Evolutionary conservation across 1,140 invertebrate species (phyloP).

Genomic region (Drosophila navojoa): DNA sequence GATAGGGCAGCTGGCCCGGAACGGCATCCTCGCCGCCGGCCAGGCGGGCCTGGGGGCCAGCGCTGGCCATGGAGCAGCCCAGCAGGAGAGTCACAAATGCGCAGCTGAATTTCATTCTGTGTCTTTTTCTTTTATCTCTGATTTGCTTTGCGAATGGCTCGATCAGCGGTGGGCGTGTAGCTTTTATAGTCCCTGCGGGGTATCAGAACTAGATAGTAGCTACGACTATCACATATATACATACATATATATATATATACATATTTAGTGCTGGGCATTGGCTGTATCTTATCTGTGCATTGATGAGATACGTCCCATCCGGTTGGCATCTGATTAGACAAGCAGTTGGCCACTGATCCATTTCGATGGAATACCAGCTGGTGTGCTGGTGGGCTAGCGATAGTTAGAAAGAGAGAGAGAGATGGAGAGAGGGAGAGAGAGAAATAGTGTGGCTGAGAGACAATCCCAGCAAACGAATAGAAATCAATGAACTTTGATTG

Average conservation of each 20-base stretch:
- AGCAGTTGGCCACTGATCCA: slow-evolving; percentile 7
- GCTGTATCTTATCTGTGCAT: slow-evolving; percentile 31
- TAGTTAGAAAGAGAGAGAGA: too few species aligned
- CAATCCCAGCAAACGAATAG: slow-evolving; percentile 12
- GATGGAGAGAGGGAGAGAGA: too few species aligned
- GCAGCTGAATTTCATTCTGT: slow-evolving; percentile 44
- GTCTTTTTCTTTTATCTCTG: not conserved
- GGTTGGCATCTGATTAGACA: slow-evolving; percentile 40
- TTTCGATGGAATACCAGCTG: slow-evolving; percentile 6
- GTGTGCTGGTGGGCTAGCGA: not conserved
- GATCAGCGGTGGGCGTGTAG: not conserved
- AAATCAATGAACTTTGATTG: slow-evolving; percentile 49
- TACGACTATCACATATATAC: not conserved
- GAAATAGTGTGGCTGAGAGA: not conserved
- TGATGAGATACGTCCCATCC: slow-evolving; percentile 21
- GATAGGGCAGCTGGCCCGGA: slow-evolving; percentile 70
- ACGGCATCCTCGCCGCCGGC: slow-evolving; percentile 68
- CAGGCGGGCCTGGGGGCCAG: slow-evolving; percentile 51
- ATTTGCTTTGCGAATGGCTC: slow-evolving; percentile 3
- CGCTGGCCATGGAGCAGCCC: slow-evolving; percentile 4
- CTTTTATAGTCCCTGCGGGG: slow-evolving; percentile 35
- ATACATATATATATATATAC: slow-evolving; percentile 7
- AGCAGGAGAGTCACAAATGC: slow-evolving; percentile 38
- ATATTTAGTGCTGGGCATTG: not conserved
- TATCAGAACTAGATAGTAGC: not conserved